Evolutionary conservation across 2,113 vertebrate genomes (phyloP), one percentile per base, ranked within the genome.

Genomic region (Calonectris borealis): DNA sequence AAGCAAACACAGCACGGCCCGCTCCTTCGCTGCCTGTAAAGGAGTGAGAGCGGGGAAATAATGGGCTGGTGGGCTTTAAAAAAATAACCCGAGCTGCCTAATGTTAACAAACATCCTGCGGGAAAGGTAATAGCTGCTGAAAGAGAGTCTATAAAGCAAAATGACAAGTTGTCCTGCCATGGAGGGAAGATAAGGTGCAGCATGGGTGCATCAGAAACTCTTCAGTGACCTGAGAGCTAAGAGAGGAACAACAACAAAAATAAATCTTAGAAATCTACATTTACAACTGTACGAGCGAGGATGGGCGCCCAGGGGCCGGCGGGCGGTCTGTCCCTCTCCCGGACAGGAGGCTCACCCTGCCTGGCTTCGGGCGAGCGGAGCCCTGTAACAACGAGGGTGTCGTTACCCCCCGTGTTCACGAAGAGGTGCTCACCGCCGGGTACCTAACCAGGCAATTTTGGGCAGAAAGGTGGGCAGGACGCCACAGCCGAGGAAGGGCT

Each of bases 371-470:
- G 66, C 5, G 27, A 83, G 81, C 13, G 3, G 38, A n/a, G 64
- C 79, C 0, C 9, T 4, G 8, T 2, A 16, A 4, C 66, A 46
- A 8, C 32, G 21, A 54, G 25, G 31, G 6, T 10, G 22, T 4
- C 27, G 15, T 17, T 1, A 18, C 18, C 10, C 64, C 64, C 48
- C 6, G 16, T 5, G 22, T 5, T 8, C 21, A 1, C 4, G 4
- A 6, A n/a, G 26, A 7, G 19, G 15, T 27, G 49, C 57, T 22
- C 78, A 4, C 54, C 40, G 26, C 62, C 70, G 13, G 57, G 42
- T 1, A 18, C 55, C 40, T 3, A 4, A 6, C 1, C 44, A 12
- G 44, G 21, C 38, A 1, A 2, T 0, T 16, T 1, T 6, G 6
- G 78, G 69, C 88, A 20, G 27, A 11, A 14, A 11, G 78, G 21